These are phyloP conservation scores for Podotricha telesiphe DNA, from an alignment of 2,888 invertebrate species.

Conservation along the genomic window DNA sequence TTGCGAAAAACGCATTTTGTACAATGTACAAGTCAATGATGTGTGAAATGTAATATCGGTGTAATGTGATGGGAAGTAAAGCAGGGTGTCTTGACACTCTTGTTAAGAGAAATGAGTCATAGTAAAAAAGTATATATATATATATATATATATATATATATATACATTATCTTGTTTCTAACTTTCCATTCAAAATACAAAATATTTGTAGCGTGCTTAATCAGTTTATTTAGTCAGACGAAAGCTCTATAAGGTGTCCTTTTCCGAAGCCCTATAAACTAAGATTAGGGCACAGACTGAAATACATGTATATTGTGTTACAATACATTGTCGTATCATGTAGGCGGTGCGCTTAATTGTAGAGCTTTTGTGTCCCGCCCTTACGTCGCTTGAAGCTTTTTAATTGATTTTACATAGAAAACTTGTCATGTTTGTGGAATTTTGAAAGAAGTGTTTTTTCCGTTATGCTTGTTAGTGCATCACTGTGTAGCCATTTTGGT, in stretches of 20 bases:
- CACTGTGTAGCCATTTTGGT: too few species aligned
- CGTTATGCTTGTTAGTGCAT: too few species aligned
- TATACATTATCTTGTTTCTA: too few species aligned
- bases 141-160: too few species aligned
- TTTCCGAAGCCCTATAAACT: constrained; percentile 38
- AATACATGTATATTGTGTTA: constrained; percentile 35
- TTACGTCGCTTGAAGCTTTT: background rate
- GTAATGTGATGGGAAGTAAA: too few species aligned
- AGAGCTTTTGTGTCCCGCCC: constrained; percentile 6
- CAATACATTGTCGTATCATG: constrained; percentile 16
- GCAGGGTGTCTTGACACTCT: too few species aligned
- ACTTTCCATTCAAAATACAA: constrained; percentile 1
- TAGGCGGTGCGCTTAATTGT: constrained; percentile 10
- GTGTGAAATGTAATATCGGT: too few species aligned
- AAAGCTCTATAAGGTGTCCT: constrained; percentile 43
- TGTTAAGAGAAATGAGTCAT: too few species aligned
- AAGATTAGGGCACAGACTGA: constrained; percentile 42
- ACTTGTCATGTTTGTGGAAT: background rate
- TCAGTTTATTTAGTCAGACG: constrained; percentile 39
- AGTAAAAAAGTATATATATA: too few species aligned
- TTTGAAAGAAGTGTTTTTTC: too few species aligned
- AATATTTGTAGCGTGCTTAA: constrained; percentile 25
- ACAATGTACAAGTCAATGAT: too few species aligned
- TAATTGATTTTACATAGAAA: background rate
- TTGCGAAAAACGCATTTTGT: too few species aligned